Evolutionary conservation across 2,888 invertebrate genomes (phyloP).

Genomic region (Agonopterix alstromeriana): DNA sequence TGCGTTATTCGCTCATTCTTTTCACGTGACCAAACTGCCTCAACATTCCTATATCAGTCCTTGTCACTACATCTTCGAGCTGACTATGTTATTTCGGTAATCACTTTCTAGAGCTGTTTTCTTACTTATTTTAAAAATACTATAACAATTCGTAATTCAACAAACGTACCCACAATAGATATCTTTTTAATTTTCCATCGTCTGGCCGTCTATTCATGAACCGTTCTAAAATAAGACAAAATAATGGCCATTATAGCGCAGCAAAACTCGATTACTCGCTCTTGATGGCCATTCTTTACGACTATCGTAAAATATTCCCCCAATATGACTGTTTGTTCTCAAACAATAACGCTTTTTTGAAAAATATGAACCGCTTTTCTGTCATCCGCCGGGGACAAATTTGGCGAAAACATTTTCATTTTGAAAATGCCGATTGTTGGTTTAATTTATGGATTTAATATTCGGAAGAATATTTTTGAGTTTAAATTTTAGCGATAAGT

Average conservation of each 20-base stretch:
- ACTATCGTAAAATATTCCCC: conserved; percentile 31
- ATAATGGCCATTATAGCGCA: conserved; percentile 21
- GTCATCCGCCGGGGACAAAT: conserved; percentile 7
- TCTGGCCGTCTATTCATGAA: background rate
- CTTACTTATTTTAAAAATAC: conserved; percentile 4
- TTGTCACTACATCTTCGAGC: too few species aligned
- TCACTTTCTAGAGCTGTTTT: too few species aligned
- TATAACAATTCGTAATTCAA: background rate
- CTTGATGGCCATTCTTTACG: conserved; percentile 34
- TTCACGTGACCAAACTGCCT: too few species aligned
- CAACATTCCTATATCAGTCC: too few species aligned
- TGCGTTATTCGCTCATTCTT: too few species aligned
- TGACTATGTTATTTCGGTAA: too few species aligned
- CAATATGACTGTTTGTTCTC: conserved; percentile 26
- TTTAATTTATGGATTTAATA: too few species aligned
- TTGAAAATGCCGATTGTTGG: background rate
- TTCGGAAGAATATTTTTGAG: too few species aligned
- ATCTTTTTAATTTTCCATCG: conserved; percentile 3
- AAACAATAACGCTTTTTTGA: conserved; percentile 26
- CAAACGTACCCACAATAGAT: conserved; percentile 2
- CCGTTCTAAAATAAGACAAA: conserved; percentile 14
- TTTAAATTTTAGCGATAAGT: too few species aligned
- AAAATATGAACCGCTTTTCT: conserved; percentile 13
- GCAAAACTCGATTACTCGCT: conserved; percentile 30
- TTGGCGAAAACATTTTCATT: conserved; percentile 1